These are phyloP conservation scores for Tachina grossa DNA, from an alignment of 2,888 invertebrate genomes.

Conservation along the genomic window DNA sequence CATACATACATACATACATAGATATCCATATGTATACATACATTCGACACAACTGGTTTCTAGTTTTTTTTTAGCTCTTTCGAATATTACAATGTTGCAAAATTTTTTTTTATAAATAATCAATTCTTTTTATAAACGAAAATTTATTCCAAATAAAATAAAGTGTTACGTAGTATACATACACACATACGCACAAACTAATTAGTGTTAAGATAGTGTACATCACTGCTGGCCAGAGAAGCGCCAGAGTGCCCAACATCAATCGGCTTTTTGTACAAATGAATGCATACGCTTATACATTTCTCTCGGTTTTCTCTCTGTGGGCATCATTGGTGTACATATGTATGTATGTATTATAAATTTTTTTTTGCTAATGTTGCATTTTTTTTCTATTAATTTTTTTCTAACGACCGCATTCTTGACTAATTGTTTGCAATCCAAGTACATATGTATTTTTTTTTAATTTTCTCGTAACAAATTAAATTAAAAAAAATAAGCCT, in stretches of 20 bases:
- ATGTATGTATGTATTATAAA: not conserved
- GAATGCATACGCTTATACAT: too few relatives aligned
- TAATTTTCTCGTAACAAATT: not conserved
- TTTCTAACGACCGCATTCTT: constrained; percentile 22
- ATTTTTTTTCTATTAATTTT: not conserved
- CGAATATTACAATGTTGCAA: constrained; percentile 32
- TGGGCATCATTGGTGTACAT: too few relatives aligned
- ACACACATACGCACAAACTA: not conserved
- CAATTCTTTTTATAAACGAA: not conserved
- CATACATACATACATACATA: not conserved
- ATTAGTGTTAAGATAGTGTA: not conserved
- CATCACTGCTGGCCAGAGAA: too few relatives aligned
- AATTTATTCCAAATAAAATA: constrained; percentile 16
- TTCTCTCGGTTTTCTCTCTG: too few relatives aligned
- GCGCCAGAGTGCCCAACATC: too few relatives aligned
- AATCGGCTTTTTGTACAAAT: too few relatives aligned
- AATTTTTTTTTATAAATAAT: not conserved
- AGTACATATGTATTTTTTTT: not conserved
- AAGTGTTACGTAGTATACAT: not conserved
- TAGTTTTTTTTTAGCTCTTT: not conserved
- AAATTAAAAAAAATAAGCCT: constrained; percentile 5
- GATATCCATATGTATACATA: too few relatives aligned
- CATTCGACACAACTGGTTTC: constrained; percentile 27
- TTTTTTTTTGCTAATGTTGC: constrained; percentile 22
- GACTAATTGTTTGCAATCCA: constrained; percentile 9